Evolutionary conservation across 2,113 vertebrate genomes (phyloP), one percentile per base, ranked within the genome.

Genomic region (Pica pica): DNA sequence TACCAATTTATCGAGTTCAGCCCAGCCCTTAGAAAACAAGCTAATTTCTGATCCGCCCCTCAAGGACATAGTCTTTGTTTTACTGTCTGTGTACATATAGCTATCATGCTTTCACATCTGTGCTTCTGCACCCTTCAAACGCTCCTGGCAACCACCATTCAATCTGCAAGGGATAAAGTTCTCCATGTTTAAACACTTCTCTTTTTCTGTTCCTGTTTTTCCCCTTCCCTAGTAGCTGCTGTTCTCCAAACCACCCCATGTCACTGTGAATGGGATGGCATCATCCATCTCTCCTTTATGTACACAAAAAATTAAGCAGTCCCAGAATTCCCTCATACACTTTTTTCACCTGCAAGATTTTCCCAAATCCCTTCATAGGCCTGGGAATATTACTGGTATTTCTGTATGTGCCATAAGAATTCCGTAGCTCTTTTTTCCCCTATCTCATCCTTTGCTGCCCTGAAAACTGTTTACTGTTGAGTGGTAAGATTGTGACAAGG

Each of bases 401-500:
- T 76, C 15, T 33, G 14, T 37, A 31, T 76, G 63, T 17, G 23
- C 33, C 6, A 0, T 11, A 44, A 41, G 30, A 73, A 86, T 44
- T 60, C 68, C 70, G 44, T 6, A 23, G 41, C 10, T 85, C 26
- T 63, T 73, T 68, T 65, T 21, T 3, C 12, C 14, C 13, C 28
- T 11, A 49, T 50, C 42, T 61, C 42, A 89, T n/a, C 64, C 39
- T 68, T 22, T 39, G 37, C 76, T 64, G 60, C 44, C 89, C 42
- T 39, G 22, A 83, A 70, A 88, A 81, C 56, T 71, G n/a, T 30
- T 87, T 60, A 83, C 75, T 11, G 16, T 82, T 89, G 35, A 85
- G 63, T 8, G 11, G 46, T 21, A 44, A 92, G 91, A 95, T 65
- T 96, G 69, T 85, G 76, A 95, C 95, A 97, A 49, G 47, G 28